Base-by-base conservation (phyloP, 1,140 invertebrate genomes). In the Achroia grisella region DNA sequence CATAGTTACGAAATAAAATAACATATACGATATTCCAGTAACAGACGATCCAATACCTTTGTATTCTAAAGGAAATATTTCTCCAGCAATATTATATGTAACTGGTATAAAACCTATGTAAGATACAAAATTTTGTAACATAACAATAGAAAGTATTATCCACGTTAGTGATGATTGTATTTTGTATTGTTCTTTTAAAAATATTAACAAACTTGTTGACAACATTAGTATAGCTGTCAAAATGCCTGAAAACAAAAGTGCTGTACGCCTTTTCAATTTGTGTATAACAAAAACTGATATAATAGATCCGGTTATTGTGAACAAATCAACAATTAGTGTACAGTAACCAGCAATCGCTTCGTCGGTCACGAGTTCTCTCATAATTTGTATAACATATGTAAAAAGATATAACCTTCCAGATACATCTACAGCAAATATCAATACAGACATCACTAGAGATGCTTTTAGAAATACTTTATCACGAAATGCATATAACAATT, bases 11-110 rank as follows among this genome's bases (percentile, higher is more conserved):
- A 55, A 49, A 31, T 60, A 70, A 0, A 61, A 49, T 2, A 49
- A 0, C 11, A 63, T 59, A 42, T 71, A 69, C 0, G 59, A 44
- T 14, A 72, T 40, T 1, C 69, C 69, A 9, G 56, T 41, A 8
- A 56, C 15, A 27, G 39, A 62, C 8, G 55, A 58, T n/a, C 58
- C 65, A 12, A 44, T 28, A 4, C 61, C 67, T 37, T 58, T 69
- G 12, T 69, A 54, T 28, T 71, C 61, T 39, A 76, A 56, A 9
- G 67, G 59, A 47, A 69, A 66, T 14, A 73, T 49, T 50, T 76
- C 72, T 0, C 62, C 57, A 4, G 62, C 45, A 15, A 76, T 37
- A 9, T 63, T 39, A 44, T 65, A 71, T 5, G 47, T 45, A 5
- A 62, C 37, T 8, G 72, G 72, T 35, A 64, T 48, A 5, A 68